Percentiles rank a stretch among this genome's conserved stretches.
phyloP scores from a whole-genome alignment of 2,113 vertebrate species.

The Heterochromis multidens region DNA sequence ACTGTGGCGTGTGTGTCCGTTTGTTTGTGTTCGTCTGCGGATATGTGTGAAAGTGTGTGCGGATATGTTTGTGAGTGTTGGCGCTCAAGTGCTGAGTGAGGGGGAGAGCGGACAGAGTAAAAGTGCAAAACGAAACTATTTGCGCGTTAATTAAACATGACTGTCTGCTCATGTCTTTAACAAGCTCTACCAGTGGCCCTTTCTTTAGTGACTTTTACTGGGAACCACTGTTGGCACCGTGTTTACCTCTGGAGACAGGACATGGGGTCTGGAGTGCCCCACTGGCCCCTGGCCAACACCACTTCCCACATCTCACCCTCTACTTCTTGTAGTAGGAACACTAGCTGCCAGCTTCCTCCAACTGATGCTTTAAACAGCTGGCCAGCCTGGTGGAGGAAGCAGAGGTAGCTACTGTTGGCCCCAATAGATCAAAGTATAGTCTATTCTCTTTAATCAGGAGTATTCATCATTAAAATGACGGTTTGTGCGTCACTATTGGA shows the following conservation, averaged over 20 bases:
- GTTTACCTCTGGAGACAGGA: slow-evolving; percentile 62
- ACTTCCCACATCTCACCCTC: slow-evolving; percentile 42
- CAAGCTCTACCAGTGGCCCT: neutral
- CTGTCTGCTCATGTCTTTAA: neutral
- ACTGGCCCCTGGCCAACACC: slow-evolving; percentile 38
- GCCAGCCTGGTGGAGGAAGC: slow-evolving; percentile 36
- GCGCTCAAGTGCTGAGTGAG: slow-evolving; percentile 52
- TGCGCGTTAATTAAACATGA: neutral
- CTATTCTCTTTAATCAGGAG: slow-evolving; percentile 23
- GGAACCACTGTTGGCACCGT: slow-evolving; percentile 59
- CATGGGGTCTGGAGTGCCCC: slow-evolving; percentile 41
- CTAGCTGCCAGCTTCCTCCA: slow-evolving; percentile 48
- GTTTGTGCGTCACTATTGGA: slow-evolving; percentile 26
- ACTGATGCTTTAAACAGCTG: slow-evolving; percentile 69
- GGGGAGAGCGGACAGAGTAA: neutral
- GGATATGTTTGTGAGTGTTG: slow-evolving; percentile 64
- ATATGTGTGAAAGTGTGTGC: slow-evolving; percentile 67
- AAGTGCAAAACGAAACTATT: neutral
- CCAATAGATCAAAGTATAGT: slow-evolving; percentile 27
- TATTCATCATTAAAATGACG: neutral
- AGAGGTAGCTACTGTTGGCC: slow-evolving; percentile 36
- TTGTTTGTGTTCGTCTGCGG: slow-evolving; percentile 49
- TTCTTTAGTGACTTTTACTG: slow-evolving; percentile 30
- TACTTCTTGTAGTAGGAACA: slow-evolving; percentile 30
- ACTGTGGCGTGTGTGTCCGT: slow-evolving; percentile 43